These are phyloP conservation scores for Drosophila trapezifrons DNA, from an alignment of 1,140 invertebrate species.

Conservation along the genomic window DNA sequence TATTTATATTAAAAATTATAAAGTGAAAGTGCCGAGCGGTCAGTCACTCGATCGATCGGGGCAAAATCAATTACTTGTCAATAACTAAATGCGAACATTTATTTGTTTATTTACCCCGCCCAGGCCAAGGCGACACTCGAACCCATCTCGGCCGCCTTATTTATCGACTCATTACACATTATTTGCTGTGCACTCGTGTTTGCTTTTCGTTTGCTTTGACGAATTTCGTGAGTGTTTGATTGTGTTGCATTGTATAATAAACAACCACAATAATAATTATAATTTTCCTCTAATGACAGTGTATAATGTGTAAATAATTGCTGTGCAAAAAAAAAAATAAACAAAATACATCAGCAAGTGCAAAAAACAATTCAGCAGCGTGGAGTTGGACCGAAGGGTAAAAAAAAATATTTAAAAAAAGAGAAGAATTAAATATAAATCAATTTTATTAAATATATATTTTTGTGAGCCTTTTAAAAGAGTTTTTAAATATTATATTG, in stretches of 20 bases:
- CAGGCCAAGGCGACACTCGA: conserved; percentile 28
- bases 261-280: conserved; percentile 29
- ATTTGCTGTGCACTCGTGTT: conserved; percentile 32
- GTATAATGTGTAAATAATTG: conserved; percentile 47
- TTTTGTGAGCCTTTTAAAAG: too few species aligned
- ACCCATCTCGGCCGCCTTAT: conserved; percentile 17
- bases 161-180: conserved; percentile 48
- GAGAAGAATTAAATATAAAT: not conserved
- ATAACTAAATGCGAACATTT: conserved; percentile 50
- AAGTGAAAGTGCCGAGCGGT: conserved; percentile 58
- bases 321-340: conserved; percentile 20
- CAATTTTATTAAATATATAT: not conserved
- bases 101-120: conserved; percentile 38
- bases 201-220: conserved; percentile 5
- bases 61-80: conserved; percentile 57
- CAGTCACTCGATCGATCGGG: conserved; percentile 24
- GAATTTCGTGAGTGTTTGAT: conserved; percentile 28
- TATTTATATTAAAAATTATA: conserved; percentile 62
- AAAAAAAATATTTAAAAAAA: not conserved
- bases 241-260: conserved; percentile 39
- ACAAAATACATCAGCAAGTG: conserved; percentile 3
- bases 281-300: conserved; percentile 38
- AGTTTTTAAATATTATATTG: too few species aligned
- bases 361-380: conserved; percentile 15
- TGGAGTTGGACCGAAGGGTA: not conserved